Percentiles rank a stretch among this genome's conserved stretches.
Conservation (phyloP, 1,140 invertebrate genomes). For the Bombus vancouverensis region DNA sequence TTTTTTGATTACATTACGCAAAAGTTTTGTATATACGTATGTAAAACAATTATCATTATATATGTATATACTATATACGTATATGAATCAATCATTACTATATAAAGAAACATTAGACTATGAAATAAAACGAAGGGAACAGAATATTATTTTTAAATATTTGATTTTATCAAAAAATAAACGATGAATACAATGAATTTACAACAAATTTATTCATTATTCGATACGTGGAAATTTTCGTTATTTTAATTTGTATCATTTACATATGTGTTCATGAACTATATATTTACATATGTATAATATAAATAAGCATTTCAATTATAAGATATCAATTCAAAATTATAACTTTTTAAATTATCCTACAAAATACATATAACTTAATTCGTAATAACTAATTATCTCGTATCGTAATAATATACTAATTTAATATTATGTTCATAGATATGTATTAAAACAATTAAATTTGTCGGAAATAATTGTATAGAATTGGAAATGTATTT, state of each 20-base stretch:
- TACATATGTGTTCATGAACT: too few relatives aligned
- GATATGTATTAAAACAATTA: neutral
- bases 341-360: neutral
- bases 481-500: conserved; percentile 1
- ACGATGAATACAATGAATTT: neutral
- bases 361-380: too few relatives aligned
- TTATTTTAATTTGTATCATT: neutral
- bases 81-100: neutral
- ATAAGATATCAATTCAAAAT: neutral
- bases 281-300: neutral
- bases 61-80: too few relatives aligned
- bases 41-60: too few relatives aligned
- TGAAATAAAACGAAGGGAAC: neutral
- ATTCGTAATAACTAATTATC: neutral
- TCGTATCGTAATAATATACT: too few relatives aligned
- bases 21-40: too few relatives aligned
- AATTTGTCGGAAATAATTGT: neutral
- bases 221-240: neutral
- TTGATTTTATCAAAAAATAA: neutral
- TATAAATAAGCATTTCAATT: too few relatives aligned
- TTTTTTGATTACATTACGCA: neutral
- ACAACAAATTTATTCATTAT: neutral
- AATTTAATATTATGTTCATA: neutral
- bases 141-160: neutral
- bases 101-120: neutral